A percentile compares a stretch with the other conserved stretches of the same genome.
Evolutionary conservation across 2,797 vertebrate genomes (phyloP).

Genomic region (Acridotheres tristis): DNA sequence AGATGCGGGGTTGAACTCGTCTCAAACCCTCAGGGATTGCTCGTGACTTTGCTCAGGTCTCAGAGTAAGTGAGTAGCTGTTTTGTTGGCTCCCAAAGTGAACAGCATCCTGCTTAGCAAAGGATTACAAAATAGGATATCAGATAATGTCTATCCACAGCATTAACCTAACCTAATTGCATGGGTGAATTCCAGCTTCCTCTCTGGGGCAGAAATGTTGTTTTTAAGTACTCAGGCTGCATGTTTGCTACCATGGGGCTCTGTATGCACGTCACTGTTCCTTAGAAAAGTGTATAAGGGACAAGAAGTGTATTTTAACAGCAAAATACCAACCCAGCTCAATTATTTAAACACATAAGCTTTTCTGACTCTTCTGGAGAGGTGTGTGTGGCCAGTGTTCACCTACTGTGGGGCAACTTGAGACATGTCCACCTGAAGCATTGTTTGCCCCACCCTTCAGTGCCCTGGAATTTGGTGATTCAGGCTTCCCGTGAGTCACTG

Average conservation of each 20-base stretch:
- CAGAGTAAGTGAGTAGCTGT: neutral
- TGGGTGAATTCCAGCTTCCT: conserved; percentile 33
- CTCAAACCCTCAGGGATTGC: neutral
- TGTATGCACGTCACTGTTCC: neutral
- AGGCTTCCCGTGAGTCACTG: neutral
- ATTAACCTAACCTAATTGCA: conserved; percentile 4
- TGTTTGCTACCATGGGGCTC: neutral
- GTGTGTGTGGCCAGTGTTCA: neutral
- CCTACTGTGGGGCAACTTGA: neutral
- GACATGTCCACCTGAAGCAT: neutral
- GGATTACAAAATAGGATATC: conserved; percentile 17
- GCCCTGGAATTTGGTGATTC: neutral
- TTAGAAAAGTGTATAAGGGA: neutral
- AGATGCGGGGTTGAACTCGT: neutral
- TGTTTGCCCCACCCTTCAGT: neutral
- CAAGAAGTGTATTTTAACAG: neutral
- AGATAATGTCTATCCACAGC: neutral
- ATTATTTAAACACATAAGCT: neutral
- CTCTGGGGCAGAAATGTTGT: neutral
- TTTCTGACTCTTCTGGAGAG: neutral
- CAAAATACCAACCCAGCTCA: neutral
- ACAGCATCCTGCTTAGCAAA: conserved; percentile 24
- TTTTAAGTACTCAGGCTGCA: neutral
- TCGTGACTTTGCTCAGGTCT: neutral
- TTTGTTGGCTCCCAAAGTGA: conserved; percentile 4